A percentile compares a stretch with the other conserved stretches of the same genome.
phyloP scores from a whole-genome alignment of 2,888 invertebrate genomes.

The Xanthorhoe designata region DNA sequence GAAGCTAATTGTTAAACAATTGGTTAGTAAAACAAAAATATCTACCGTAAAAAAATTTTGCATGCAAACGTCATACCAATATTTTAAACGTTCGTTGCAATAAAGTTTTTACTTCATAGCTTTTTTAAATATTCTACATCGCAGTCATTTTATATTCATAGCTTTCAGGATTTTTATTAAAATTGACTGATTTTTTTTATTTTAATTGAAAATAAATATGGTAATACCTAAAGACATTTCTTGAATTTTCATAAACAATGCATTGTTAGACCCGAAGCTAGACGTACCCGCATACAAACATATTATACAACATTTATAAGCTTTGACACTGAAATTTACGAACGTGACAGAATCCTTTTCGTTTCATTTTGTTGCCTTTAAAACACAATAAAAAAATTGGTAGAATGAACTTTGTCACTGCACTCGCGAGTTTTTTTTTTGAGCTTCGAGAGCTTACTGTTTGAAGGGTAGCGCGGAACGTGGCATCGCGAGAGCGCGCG shows the following conservation, averaged over 20 bases:
- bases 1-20: constrained; percentile 29
- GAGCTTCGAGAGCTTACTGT: constrained; percentile 48
- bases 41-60: constrained; percentile 37
- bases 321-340: constrained; percentile 79
- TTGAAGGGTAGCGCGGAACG: constrained; percentile 58
- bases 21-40: constrained; percentile 30
- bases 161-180: constrained; percentile 6
- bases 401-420: constrained; percentile 49
- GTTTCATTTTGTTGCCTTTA: constrained; percentile 57
- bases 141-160: constrained; percentile 29
- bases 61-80: constrained; percentile 61
- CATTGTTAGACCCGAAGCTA: constrained; percentile 64
- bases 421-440: constrained; percentile 53
- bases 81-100: constrained; percentile 32
- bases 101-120: constrained; percentile 39
- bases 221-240: constrained; percentile 55
- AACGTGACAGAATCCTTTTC: constrained; percentile 70
- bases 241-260: constrained; percentile 52
- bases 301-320: constrained; percentile 73
- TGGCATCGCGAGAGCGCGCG: constrained; percentile 73
- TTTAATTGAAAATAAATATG: constrained; percentile 26
- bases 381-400: constrained; percentile 40
- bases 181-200: not conserved
- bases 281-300: constrained; percentile 55
- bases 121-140: constrained; percentile 39